Evolutionary conservation across 2,797 vertebrate species (phyloP).

Genomic region (Pseudotriccus pelzelni): DNA sequence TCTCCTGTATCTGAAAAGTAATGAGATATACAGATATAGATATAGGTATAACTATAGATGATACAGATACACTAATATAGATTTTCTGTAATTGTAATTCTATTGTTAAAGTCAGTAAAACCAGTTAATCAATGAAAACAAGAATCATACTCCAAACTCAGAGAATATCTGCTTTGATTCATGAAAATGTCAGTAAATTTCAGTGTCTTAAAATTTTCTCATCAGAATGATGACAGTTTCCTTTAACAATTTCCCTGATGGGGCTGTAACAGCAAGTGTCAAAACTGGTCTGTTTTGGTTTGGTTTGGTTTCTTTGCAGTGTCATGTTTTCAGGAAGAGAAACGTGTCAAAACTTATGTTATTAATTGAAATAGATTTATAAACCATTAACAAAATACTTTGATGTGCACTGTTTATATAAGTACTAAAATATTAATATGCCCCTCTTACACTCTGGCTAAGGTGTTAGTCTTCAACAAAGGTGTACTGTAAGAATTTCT

Average conservation of each 20-base stretch:
- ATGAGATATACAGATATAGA: not conserved
- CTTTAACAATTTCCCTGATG: not conserved
- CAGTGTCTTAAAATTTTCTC: not conserved
- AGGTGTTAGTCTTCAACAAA: not conserved
- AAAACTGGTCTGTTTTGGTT: not conserved
- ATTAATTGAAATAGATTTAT: not conserved
- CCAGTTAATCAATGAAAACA: not conserved
- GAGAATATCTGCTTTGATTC: not conserved
- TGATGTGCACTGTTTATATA: not conserved
- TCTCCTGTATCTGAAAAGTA: not conserved
- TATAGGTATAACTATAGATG: not conserved
- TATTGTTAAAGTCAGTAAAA: not conserved
- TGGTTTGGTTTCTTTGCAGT: not conserved
- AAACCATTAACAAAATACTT: not conserved
- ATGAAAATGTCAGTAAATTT: not conserved
- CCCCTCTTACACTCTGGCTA: not conserved
- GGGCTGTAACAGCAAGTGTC: not conserved
- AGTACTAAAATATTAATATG: not conserved
- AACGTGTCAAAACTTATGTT: not conserved
- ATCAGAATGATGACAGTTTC: not conserved
- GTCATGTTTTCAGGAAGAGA: not conserved
- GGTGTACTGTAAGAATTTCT: not conserved
- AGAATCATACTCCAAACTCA: not conserved
- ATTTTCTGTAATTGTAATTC: not conserved
- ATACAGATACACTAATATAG: not conserved